Conservation (phyloP, 2,888 invertebrate species). For the Neelides folsomi region DNA sequence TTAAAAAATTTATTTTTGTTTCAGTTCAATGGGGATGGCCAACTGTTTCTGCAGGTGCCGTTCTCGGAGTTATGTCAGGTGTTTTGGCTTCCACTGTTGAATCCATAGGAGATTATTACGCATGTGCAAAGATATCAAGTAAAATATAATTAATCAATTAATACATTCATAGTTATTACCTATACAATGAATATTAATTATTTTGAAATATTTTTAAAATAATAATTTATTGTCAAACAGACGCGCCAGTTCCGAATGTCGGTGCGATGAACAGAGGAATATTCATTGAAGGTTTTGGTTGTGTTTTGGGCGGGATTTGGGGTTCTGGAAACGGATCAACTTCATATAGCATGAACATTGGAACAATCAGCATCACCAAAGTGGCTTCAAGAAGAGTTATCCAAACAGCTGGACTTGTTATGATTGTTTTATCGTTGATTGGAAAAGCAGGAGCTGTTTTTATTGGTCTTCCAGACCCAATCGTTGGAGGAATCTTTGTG, state of each 20-base stretch:
- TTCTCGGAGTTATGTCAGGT: slow-evolving; percentile 35
- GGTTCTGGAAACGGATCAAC: slow-evolving; percentile 58
- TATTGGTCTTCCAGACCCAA: slow-evolving; percentile 21
- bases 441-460: slow-evolving; percentile 29
- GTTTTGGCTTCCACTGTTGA: slow-evolving; percentile 35
- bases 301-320: slow-evolving; percentile 39
- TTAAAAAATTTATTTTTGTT: slow-evolving; percentile 16
- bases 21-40: slow-evolving; percentile 38
- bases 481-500: slow-evolving; percentile 38
- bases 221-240: slow-evolving; percentile 14
- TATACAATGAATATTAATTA: too few species aligned
- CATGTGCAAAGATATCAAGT: slow-evolving; percentile 41
- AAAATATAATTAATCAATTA: not conserved
- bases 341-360: slow-evolving; percentile 41
- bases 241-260: slow-evolving; percentile 40
- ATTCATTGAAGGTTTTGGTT: slow-evolving; percentile 40
- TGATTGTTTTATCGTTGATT: slow-evolving; percentile 30
- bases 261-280: slow-evolving; percentile 43
- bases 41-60: slow-evolving; percentile 32
- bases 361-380: slow-evolving; percentile 46
- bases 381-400: slow-evolving; percentile 34
- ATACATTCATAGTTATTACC: too few species aligned
- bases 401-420: slow-evolving; percentile 26
- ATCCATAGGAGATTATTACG: slow-evolving; percentile 43
- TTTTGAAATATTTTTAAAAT: too few species aligned